phyloP scores from a whole-genome alignment of 1,140 invertebrate genomes.

The Oncopeltus fasciatus region DNA sequence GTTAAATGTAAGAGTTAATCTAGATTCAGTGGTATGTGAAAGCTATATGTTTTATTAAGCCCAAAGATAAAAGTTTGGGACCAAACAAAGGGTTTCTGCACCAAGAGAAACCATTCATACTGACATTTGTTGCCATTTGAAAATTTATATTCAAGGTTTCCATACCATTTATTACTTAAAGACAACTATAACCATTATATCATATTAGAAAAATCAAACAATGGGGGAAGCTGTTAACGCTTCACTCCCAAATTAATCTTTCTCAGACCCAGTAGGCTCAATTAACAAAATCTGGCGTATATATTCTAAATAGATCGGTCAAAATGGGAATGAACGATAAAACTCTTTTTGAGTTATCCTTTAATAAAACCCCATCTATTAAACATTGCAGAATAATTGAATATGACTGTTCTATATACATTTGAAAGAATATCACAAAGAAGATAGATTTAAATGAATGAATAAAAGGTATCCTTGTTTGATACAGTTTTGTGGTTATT shows the following conservation, averaged over 20 bases:
- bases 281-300: background rate
- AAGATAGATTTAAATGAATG: background rate
- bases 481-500: too few relatives aligned
- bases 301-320: background rate
- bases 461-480: too few relatives aligned
- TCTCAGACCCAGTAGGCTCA: background rate
- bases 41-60: background rate
- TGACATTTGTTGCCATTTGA: background rate
- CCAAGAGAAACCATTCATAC: background rate
- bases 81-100: background rate
- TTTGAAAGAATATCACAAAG: background rate
- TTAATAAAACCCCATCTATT: background rate
- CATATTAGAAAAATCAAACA: background rate
- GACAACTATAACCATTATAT: background rate
- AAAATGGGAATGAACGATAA: background rate
- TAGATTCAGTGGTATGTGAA: background rate
- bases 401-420: background rate
- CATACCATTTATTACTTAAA: background rate
- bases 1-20: background rate
- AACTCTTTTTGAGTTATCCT: background rate
- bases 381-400: background rate
- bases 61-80: background rate
- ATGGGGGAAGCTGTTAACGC: background rate
- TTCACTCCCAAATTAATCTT: background rate
- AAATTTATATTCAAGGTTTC: background rate